Base-by-base conservation (phyloP, 1,140 invertebrate genomes). In the Meteorus sp. region DNA sequence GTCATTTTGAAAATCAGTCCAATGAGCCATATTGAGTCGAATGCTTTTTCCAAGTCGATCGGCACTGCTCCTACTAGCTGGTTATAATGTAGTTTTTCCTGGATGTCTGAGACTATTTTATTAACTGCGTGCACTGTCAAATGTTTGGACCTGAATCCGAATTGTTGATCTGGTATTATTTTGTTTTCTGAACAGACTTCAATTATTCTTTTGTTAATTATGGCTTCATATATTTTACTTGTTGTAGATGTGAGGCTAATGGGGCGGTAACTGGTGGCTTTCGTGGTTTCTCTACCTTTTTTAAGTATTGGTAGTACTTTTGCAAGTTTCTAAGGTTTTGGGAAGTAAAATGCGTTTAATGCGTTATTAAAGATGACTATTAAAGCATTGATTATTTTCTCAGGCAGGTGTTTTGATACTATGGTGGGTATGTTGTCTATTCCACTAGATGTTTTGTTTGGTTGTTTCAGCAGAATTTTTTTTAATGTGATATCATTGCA, bases 311-410 rank as follows among this genome's bases (percentile, higher is more conserved):
- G 53, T 0, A 61, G 22, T 4, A 61, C 20, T 53, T 52, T 50
- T 1, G 59, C 35, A 13, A 6, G 11, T 62, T 62, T 62, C 56
- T 56, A 59, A 5, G 1, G 1, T 27, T 7, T 22, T 15, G 61
- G 56, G 17, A 62, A 62, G 22, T 58, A 62, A 3, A 29, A 13
- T 7, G 25, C 3, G n/a, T 62, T 62, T 3, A 59, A 22, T 5
- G 56, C 43, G 13, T 62, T 62, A 25, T 62, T 59, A n/a, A 62
- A 59, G 0, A 62, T 5, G 2, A 54, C 15, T 17, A 51, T 54
- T 3, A 22, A 50, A n/a, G 11, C 33, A 29, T 25, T 50, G 2
- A 50, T 55, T 7, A 58, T 54, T 22, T 35, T 45, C 0, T 0
- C 0, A 2, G 56, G 47, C 0, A 62, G 17, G 29, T 58, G 50